phyloP scores from a whole-genome alignment of 2,797 vertebrate genomes.

The Pitangus sulphuratus region DNA sequence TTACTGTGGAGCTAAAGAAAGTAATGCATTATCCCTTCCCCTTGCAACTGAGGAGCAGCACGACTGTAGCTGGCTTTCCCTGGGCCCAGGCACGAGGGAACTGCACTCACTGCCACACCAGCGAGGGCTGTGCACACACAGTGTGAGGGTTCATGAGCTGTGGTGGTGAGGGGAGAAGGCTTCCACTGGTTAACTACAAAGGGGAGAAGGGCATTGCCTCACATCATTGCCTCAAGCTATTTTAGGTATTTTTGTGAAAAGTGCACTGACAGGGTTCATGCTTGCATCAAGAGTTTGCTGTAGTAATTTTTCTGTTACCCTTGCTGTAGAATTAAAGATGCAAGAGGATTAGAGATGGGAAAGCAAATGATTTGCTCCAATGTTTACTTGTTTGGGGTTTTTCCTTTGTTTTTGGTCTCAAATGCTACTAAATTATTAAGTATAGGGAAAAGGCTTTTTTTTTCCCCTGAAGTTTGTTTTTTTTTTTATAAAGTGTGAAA shows the following conservation, averaged over 20 bases:
- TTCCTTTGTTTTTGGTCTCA: background rate
- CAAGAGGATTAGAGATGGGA: background rate
- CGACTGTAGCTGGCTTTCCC: background rate
- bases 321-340: background rate
- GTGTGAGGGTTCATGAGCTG: rapidly evolving
- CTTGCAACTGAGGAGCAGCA: background rate
- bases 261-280: background rate
- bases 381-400: background rate
- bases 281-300: background rate
- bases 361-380: background rate
- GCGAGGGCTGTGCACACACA: background rate
- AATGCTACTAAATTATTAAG: background rate
- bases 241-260: background rate
- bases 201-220: background rate
- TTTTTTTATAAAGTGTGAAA: background rate
- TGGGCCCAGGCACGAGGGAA: rapidly evolving
- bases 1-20: background rate
- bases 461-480: background rate
- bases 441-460: too few species aligned
- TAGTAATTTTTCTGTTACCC: background rate
- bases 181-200: background rate
- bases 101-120: rapidly evolving
- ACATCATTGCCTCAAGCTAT: background rate
- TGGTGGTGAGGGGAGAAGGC: background rate
- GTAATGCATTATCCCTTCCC: background rate